Percentiles rank a stretch among this genome's conserved stretches.
These are phyloP conservation scores for Ashinkailepas kermadecensis DNA, from an alignment of 2,888 invertebrate species.

Conservation along the genomic window DNA sequence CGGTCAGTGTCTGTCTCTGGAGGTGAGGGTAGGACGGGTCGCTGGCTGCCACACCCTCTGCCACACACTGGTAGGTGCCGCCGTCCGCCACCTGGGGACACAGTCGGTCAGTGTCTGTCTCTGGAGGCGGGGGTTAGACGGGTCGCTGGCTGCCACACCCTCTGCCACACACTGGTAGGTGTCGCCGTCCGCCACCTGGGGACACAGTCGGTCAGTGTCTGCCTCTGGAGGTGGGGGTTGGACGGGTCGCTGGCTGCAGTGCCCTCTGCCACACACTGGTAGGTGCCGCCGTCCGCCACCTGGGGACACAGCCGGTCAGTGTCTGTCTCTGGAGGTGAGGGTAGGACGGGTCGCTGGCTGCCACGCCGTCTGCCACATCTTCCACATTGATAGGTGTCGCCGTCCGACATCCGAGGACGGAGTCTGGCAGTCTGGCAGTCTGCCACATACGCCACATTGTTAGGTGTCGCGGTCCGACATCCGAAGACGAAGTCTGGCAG, in stretches of 20 bases:
- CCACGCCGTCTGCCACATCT: slow-evolving; percentile 51
- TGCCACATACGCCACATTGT: slow-evolving; percentile 68
- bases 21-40: slow-evolving; percentile 57
- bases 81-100: slow-evolving; percentile 55
- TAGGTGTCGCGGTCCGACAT: slow-evolving; percentile 69
- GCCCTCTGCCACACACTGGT: slow-evolving; percentile 66
- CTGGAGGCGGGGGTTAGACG: slow-evolving; percentile 57
- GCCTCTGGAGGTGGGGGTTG: slow-evolving; percentile 54
- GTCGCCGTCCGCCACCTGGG: slow-evolving; percentile 63
- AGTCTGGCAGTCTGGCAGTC: slow-evolving; percentile 43
- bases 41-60: slow-evolving; percentile 48
- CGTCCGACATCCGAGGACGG: slow-evolving; percentile 54
- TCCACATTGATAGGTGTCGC: slow-evolving; percentile 77
- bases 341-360: slow-evolving; percentile 55
- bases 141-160: slow-evolving; percentile 45
- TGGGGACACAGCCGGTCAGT: slow-evolving; percentile 39
- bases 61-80: slow-evolving; percentile 78
- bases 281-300: slow-evolving; percentile 67
- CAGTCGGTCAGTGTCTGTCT: neutral
- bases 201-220: slow-evolving; percentile 19
- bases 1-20: slow-evolving; percentile 38
- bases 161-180: slow-evolving; percentile 73
- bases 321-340: slow-evolving; percentile 47
- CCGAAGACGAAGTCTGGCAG: too few species aligned
- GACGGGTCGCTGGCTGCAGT: slow-evolving; percentile 49